These are phyloP conservation scores for Metopolophium dirhodum DNA, from an alignment of 1,140 invertebrate species.

Conservation along the genomic window DNA sequence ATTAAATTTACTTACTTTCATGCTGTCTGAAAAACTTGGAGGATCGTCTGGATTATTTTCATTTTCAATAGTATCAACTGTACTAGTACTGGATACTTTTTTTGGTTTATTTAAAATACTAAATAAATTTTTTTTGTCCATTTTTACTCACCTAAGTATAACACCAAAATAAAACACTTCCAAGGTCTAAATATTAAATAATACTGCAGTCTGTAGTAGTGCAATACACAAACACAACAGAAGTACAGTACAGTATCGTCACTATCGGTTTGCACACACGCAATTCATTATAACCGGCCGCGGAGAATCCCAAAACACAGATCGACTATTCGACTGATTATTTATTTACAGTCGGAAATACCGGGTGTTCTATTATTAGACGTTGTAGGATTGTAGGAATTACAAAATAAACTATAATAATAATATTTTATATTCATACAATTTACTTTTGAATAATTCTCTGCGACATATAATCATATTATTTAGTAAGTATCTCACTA, in stretches of 20 bases:
- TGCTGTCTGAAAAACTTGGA: neutral
- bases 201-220: neutral
- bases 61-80: neutral
- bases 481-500: no score
- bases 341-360: neutral
- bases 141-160: neutral
- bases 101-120: neutral
- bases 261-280: neutral
- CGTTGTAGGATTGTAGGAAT: neutral
- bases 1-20: neutral
- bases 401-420: no score
- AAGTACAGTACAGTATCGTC: neutral
- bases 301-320: neutral
- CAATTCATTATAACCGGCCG: neutral
- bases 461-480: no score
- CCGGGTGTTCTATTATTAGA: neutral
- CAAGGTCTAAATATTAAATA: neutral
- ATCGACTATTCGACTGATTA: neutral
- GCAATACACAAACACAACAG: neutral
- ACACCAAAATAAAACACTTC: neutral
- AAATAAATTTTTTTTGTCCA: neutral
- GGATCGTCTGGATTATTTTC: neutral
- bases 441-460: neutral
- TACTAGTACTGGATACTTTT: neutral
- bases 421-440: neutral